Conservation (phyloP, 2,888 invertebrate genomes). For the Prosopocoilus inquinatus region DNA sequence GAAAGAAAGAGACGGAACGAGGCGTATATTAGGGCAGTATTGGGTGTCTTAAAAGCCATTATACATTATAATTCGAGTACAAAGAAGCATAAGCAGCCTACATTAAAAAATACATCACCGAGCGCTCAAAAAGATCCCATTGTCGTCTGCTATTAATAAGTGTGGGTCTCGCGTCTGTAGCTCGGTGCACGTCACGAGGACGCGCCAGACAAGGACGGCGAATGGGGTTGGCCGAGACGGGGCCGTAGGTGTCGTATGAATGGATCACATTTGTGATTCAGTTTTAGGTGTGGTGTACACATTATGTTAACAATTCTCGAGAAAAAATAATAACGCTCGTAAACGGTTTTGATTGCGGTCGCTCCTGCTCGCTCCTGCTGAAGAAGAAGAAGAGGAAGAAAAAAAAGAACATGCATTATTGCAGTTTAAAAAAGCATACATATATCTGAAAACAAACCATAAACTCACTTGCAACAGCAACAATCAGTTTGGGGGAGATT, state of each 20-base stretch:
- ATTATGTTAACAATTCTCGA: constrained; percentile 24
- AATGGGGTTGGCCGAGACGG: constrained; percentile 2
- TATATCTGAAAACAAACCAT: too few species aligned
- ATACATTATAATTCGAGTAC: constrained; percentile 31
- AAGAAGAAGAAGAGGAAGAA: too few species aligned
- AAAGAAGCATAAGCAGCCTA: constrained; percentile 31
- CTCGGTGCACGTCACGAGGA: neutral
- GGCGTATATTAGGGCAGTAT: too few species aligned
- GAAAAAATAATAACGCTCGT: neutral
- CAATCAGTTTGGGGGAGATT: too few species aligned
- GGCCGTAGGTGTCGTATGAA: constrained; percentile 35
- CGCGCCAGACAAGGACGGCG: neutral
- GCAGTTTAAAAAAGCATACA: too few species aligned
- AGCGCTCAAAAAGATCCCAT: constrained; percentile 37
- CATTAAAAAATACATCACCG: constrained; percentile 38
- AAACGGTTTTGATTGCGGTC: too few species aligned
- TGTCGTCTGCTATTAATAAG: constrained; percentile 42
- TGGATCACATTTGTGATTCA: constrained; percentile 40
- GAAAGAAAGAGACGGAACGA: too few species aligned
- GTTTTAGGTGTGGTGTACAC: constrained; percentile 29
- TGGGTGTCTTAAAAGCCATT: constrained; percentile 14
- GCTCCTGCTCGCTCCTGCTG: too few species aligned
- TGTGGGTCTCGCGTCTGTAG: neutral
- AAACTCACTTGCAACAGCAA: too few species aligned
- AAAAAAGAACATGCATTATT: too few species aligned